A percentile compares a stretch with the other conserved stretches of the same genome.
phyloP scores from a whole-genome alignment of 64 coral and sea anemone genomes.

The Montipora efflorescens region DNA sequence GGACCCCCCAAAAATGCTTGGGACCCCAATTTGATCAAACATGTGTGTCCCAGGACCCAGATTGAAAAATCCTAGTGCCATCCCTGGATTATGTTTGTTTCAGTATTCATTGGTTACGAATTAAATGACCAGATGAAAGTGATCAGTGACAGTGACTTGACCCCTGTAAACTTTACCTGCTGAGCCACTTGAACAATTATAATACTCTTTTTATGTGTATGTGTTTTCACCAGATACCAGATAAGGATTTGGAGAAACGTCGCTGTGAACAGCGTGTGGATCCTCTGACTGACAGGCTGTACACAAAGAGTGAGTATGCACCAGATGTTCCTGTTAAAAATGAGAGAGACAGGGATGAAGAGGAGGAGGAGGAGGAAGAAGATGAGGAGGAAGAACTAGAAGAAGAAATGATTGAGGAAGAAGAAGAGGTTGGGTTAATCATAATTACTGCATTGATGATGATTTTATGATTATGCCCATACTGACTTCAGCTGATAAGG shows the following conservation, averaged over 20 bases:
- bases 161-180: no score
- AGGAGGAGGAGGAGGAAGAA: constrained; percentile 81
- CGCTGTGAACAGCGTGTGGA: constrained; percentile 82
- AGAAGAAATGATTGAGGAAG: constrained; percentile 70
- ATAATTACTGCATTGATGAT: neutral
- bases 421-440: constrained; percentile 63
- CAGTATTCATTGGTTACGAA: no score
- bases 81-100: no score
- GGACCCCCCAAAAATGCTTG: no score
- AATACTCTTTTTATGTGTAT: neutral
- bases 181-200: neutral
- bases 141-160: no score
- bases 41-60: no score
- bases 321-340: constrained; percentile 34
- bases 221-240: constrained; percentile 71
- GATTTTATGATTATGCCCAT: neutral
- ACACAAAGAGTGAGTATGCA: constrained; percentile 84
- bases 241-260: constrained; percentile 84
- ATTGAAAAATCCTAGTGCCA: no score
- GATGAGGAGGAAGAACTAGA: constrained; percentile 76
- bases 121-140: no score
- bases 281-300: constrained; percentile 85
- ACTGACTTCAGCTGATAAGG: neutral
- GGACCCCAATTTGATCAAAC: no score
- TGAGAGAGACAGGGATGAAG: constrained; percentile 51